Percentiles rank a stretch among this genome's conserved stretches.
phyloP scores from a whole-genome alignment of 2,113 vertebrate genomes.

The Bubo bubo region DNA sequence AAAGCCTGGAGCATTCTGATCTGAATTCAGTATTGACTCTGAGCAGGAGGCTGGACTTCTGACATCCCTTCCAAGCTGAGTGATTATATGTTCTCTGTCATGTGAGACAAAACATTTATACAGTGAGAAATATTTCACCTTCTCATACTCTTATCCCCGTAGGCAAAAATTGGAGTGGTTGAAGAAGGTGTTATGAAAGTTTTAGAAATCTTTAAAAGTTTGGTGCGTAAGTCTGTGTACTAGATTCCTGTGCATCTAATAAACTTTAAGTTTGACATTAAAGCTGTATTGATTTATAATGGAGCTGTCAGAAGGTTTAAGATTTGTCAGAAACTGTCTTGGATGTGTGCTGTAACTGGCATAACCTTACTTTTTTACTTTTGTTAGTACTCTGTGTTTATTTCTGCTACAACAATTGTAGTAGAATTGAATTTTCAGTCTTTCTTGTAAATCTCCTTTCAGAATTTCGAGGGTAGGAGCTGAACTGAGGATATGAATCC shows the following conservation, averaged over 20 bases:
- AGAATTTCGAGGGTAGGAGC: neutral
- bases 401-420: neutral
- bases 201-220: neutral
- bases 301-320: neutral
- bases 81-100: neutral
- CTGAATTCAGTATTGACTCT: neutral
- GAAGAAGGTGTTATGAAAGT: neutral
- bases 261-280: neutral
- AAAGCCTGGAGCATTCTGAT: neutral
- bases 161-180: neutral
- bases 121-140: neutral
- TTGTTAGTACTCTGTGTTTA: neutral
- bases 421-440: neutral
- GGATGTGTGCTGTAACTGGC: neutral
- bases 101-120: neutral
- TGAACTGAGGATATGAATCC: neutral
- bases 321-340: neutral
- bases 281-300: neutral
- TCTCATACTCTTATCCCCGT: neutral
- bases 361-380: neutral
- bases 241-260: neutral
- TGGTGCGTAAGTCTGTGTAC: neutral
- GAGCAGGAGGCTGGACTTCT: neutral
- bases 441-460: neutral
- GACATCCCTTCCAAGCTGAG: neutral